These are phyloP conservation scores for Cosmia pyralina DNA, from an alignment of 2,888 invertebrate species.

Conservation along the genomic window DNA sequence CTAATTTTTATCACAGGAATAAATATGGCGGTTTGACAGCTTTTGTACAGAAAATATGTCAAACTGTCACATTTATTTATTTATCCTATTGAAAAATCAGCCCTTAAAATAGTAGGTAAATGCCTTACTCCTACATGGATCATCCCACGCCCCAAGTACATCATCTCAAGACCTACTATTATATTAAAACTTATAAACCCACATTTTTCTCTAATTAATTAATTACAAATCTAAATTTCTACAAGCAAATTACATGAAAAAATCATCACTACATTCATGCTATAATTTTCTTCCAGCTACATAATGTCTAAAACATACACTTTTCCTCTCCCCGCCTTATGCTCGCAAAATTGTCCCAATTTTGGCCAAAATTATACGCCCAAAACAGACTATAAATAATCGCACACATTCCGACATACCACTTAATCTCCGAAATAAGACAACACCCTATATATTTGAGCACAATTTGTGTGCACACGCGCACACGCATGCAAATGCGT, in stretches of 20 bases:
- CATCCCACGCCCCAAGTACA: not conserved
- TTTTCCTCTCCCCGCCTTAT: constrained; percentile 13
- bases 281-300: constrained; percentile 9
- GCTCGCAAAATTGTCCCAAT: constrained; percentile 41
- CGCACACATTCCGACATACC: constrained; percentile 68
- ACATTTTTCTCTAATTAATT: not conserved
- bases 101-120: too few species aligned
- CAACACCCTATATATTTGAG: constrained; percentile 71
- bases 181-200: too few species aligned
- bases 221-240: constrained; percentile 1
- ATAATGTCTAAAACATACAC: constrained; percentile 16
- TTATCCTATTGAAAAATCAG: too few species aligned
- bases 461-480: constrained; percentile 69
- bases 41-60: too few species aligned
- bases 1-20: too few species aligned
- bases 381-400: constrained; percentile 69
- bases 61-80: too few species aligned
- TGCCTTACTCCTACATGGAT: too few species aligned
- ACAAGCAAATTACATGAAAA: not conserved
- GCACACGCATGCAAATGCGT: constrained; percentile 68
- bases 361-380: constrained; percentile 56
- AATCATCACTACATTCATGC: not conserved
- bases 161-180: not conserved
- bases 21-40: too few species aligned
- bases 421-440: constrained; percentile 76